Percentiles rank a stretch among this genome's conserved stretches.
These are phyloP conservation scores for Bubo scandiacus DNA, from an alignment of 2,113 vertebrate genomes.

Conservation along the genomic window DNA sequence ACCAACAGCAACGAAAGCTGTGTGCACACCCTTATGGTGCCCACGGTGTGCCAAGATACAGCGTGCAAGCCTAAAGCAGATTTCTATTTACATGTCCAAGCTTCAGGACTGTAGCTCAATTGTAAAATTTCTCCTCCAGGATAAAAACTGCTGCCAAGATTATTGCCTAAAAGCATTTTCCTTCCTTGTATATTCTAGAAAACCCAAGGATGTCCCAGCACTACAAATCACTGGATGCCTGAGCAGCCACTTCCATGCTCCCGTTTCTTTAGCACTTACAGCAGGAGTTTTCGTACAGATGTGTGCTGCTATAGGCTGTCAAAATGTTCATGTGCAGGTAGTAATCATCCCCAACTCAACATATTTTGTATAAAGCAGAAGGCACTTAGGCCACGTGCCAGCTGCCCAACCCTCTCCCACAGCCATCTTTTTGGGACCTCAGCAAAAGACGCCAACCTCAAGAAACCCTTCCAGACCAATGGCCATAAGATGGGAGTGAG, in stretches of 20 bases:
- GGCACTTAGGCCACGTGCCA: background rate
- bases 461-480: background rate
- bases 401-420: background rate
- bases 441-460: background rate
- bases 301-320: background rate
- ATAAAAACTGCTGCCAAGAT: background rate
- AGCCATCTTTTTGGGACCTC: background rate
- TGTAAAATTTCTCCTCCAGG: background rate
- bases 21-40: background rate
- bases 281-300: background rate
- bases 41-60: background rate
- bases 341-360: accelerated
- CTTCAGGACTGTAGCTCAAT: background rate
- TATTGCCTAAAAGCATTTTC: background rate
- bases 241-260: background rate
- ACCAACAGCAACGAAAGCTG: background rate
- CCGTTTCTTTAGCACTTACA: background rate
- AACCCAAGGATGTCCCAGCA: background rate
- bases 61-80: background rate
- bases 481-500: background rate
- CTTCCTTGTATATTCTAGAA: background rate
- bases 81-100: background rate
- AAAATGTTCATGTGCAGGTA: background rate
- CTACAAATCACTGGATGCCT: background rate
- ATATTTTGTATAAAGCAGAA: background rate